Evolutionary conservation across 2,888 invertebrate species (phyloP).

Genomic region (Leptopterna dolabrata): DNA sequence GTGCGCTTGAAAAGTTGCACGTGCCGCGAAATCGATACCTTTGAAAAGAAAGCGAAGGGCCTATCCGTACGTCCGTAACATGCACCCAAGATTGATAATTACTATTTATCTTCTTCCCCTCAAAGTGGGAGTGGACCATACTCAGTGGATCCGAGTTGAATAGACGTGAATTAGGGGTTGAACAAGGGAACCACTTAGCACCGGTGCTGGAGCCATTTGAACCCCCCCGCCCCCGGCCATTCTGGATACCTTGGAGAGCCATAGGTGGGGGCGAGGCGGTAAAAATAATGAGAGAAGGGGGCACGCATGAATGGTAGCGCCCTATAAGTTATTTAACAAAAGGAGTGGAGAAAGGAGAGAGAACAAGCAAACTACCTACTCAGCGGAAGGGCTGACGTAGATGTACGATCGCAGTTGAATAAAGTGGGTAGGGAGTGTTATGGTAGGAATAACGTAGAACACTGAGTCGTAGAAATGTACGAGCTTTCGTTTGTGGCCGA

Average conservation of each 20-base stretch:
- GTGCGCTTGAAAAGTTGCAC: neutral
- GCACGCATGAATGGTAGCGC: conserved; percentile 20
- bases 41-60: neutral
- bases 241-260: neutral
- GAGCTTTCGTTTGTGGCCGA: neutral
- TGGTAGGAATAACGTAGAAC: neutral
- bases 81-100: neutral
- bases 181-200: conserved; percentile 15
- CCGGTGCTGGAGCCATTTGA: conserved; percentile 4
- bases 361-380: conserved; percentile 2
- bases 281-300: conserved; percentile 20
- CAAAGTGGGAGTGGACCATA: neutral
- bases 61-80: neutral
- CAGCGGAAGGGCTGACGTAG: neutral
- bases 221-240: neutral
- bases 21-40: neutral
- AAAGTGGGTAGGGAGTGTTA: neutral
- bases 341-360: neutral
- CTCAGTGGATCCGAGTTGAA: conserved; percentile 4
- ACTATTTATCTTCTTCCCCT: conserved; percentile 13
- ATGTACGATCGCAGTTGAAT: neutral
- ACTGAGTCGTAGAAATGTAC: neutral
- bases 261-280: neutral
- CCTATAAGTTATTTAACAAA: conserved; percentile 29
- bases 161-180: conserved; percentile 7